Base-by-base conservation (phyloP, 2,888 invertebrate genomes). In the Dusona sp. region DNA sequence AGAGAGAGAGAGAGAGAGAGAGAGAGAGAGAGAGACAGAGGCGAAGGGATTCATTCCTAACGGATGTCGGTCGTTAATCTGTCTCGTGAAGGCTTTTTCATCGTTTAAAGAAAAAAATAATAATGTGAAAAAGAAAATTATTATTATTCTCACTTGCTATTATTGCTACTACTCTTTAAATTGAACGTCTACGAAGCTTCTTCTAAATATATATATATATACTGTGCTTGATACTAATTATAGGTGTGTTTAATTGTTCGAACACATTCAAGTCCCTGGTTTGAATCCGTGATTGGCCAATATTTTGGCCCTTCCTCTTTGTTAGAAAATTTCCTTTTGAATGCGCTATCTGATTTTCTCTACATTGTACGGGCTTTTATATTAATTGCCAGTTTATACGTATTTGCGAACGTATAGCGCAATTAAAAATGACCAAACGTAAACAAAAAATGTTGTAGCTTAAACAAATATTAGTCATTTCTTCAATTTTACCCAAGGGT, bases 61-160 rank as follows among this genome's bases (percentile, higher is more conserved):
- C 81, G 85, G 61, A 78, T 48, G 29, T 72, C 36, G 64, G 48
- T 29, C 61, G 61, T 77, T 64, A 16, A 16, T 61, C 25, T 9
- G 70, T 70, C 54, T 38, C 61, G 64, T 64, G 16, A 22, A 51
- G 45, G 51, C n/a, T 75, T 70, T 79, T 70, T 64, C 42, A 65
- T 48, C 7, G 22, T 22, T 78, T 45, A 11, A 48, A 54, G 33
- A 70, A 8, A 22, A 64, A n/a, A 54, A 61, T n/a, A n/a, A 45
- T 3, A 22, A 54, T n/a, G n/a, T 33, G 7, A 22, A 42, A 22
- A 45, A 68, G n/a, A 25, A 45, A 72, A 72, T 72, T 29, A 45
- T 72, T 51, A 16, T 72, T 54, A 54, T 51, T 77, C 33, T 38
- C 45, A n/a, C 29, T 22, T 22, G 45, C 65, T 45, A 65, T 54